Evolutionary conservation across 1,140 invertebrate species (phyloP), one percentile per base, ranked within the genome.

Genomic region (Bicyclus anynana): DNA sequence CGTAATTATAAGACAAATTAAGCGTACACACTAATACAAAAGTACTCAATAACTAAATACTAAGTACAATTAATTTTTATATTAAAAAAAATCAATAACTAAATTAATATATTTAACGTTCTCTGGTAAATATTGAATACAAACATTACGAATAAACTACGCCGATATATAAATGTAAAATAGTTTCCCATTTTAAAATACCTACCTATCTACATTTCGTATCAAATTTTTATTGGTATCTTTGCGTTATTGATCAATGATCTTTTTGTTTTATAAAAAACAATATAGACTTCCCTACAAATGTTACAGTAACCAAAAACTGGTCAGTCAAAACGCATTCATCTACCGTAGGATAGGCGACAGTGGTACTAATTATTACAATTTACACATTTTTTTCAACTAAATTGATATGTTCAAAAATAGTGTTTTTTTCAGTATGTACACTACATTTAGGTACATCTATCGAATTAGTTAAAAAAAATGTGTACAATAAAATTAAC

Each of bases 171-270:
- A 79, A 74, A 74, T 77, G 70, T 82, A 81, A 77, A 79, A 76
- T 84, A 80, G 72, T 80, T 78, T 80, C 69, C 65, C 79, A 75
- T 85, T 84, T 84, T 87, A 83, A 80, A 87, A 84, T 83, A 80
- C 78, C 81, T 87, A 87, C 78, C 84, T 85, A 87, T 70, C 82
- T 85, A 87, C 74, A 65, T 84, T 84, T 87, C 75, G 79, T 87
- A 85, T 84, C 77, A 82, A 85, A 80, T 80, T 82, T 72, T 77
- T 77, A 71, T 73, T 79, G 72, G 64, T 74, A 80, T 70, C 64
- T 42, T 59, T 53, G 62, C 60, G 27, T 44, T 54, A 52, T 50
- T 27, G 53, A 40, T 59, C 52, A 70, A 67, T 70, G 56, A 61
- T 55, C 53, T 64, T 54, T 26, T 56, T 48, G 54, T 67, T 35